Evolutionary conservation across 2,797 vertebrate genomes (phyloP), one percentile per base, ranked within the genome.

Genomic region (Sandelia bainsii): DNA sequence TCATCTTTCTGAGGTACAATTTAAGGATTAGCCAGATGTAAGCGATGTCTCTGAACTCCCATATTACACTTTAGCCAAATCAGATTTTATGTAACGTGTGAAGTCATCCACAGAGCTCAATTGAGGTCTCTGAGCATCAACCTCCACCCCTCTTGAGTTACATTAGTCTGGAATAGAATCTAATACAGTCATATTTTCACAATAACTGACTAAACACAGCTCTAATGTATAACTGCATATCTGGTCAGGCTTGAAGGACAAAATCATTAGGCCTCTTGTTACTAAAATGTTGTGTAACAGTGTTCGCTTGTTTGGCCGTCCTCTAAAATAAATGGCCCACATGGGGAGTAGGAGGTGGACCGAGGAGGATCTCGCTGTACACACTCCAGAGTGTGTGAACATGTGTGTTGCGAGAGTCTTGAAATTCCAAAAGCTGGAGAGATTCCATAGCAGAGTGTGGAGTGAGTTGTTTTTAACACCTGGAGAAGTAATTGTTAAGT

Each of bases 381-480:
- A 53, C 54, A 32, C 34, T 53, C 12, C 1, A 23, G 22, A 37
- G 45, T 63, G 51, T 77, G 64, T 78, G 54, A 60, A 29, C 32
- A 4, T 59, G 59, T 70, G 58, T 66, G 63, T 39, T 69, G 64
- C 40, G 63, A 70, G 61, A 54, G 62, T 71, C 57, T 59, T 81
- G 50, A 71, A 79, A 82, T 90, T 83, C 72, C 73, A 59, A 45
- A n/a, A 58, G 67, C 61, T 52, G 34, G 32, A 58, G 62, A 78
- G 59, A 65, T 80, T 84, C 75, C 65, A 75, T 68, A 85, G 77
- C 80, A 80, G 63, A 75, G 59, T 56, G 25, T 13, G 23, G 52
- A 20, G 39, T 19, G 8, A 37, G 54, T 49, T 3, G 29, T 6
- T 49, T 54, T 25, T 56, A 42, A 65, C 83, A 80, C 70, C 72